These are phyloP conservation scores for Epizoanthus scotinus DNA, from an alignment of 92 coral and sea anemone species.

Conservation along the genomic window DNA sequence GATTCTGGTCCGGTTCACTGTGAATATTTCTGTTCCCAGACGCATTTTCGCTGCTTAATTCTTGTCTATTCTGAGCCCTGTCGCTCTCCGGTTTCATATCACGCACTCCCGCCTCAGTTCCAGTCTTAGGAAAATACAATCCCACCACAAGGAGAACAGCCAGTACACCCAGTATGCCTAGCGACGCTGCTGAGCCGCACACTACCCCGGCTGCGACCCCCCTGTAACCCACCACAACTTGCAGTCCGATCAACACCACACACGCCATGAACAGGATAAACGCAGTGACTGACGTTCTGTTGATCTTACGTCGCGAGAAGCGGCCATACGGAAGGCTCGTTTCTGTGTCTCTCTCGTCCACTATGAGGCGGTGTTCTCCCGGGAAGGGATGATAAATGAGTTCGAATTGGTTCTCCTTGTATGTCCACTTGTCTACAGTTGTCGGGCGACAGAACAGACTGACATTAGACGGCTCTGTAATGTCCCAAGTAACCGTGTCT, in stretches of 20 bases:
- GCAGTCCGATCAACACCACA: background rate
- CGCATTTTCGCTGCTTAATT: background rate
- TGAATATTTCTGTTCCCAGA: too few species aligned
- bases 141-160: background rate
- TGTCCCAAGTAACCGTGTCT: constrained; percentile 10
- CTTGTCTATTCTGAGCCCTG: background rate
- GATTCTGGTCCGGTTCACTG: background rate
- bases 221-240: constrained; percentile 7
- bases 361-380: constrained; percentile 23
- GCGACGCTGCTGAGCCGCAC: background rate
- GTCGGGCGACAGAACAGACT: constrained; percentile 18
- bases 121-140: constrained; percentile 8
- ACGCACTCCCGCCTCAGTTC: background rate
- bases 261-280: constrained; percentile 4
- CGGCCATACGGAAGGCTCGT: constrained; percentile 10
- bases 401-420: constrained; percentile 16
- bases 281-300: constrained; percentile 8
- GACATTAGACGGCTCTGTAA: background rate
- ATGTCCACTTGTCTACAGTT: constrained; percentile 30
- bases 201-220: constrained; percentile 10
- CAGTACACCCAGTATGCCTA: background rate
- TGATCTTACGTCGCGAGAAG: constrained; percentile 30
- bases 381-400: constrained; percentile 32
- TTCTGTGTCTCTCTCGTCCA: constrained; percentile 7
- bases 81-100: constrained; percentile 11